Percentiles rank a stretch among this genome's conserved stretches.
Conservation (phyloP, 2,797 vertebrate genomes). For the Acanthis flammea region DNA sequence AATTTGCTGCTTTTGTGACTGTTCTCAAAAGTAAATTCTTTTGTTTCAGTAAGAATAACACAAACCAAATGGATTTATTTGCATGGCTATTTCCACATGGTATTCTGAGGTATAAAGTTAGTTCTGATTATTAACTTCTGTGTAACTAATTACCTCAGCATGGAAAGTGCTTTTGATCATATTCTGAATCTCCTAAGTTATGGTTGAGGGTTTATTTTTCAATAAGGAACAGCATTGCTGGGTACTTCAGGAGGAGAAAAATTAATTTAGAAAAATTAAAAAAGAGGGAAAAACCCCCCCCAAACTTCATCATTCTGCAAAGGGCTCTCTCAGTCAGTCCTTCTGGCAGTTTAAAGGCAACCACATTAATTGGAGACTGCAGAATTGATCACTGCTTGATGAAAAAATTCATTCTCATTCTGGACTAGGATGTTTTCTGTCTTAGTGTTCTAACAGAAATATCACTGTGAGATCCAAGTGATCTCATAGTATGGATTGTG, state of each 20-base stretch:
- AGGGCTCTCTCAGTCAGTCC: neutral
- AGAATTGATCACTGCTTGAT: neutral
- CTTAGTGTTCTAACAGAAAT: neutral
- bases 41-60: neutral
- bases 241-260: neutral
- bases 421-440: neutral
- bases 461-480: neutral
- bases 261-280: too few relatives aligned
- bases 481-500: neutral
- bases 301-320: neutral
- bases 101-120: neutral
- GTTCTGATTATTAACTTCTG: neutral
- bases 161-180: neutral
- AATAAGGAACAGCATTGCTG: neutral
- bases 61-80: neutral
- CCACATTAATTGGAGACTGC: neutral
- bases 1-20: neutral
- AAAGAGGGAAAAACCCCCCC: rapidly evolving
- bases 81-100: neutral
- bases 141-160: neutral
- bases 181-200: neutral
- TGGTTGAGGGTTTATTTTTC: rapidly evolving
- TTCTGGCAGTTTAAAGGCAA: neutral
- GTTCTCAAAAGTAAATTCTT: neutral
- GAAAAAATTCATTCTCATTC: neutral